Conservation (phyloP, 2,113 vertebrate species). For the Carollia perspicillata region DNA sequence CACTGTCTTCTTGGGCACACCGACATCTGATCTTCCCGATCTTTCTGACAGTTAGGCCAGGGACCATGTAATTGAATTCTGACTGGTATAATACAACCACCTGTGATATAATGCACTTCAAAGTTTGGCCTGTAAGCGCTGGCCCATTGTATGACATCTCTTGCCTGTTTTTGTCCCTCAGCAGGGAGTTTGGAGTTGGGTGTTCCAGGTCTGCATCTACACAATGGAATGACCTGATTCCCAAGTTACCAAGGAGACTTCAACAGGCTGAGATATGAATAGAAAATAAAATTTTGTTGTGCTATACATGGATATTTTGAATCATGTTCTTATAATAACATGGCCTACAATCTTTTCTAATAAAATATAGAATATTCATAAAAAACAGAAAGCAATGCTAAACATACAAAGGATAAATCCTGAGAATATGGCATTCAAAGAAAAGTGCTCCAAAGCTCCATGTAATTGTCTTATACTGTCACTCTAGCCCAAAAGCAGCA, state of each 20-base stretch:
- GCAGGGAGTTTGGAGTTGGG: not conserved
- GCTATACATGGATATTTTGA: not conserved
- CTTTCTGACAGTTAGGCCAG: not conserved
- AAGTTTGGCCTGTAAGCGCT: not conserved
- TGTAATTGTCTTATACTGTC: not conserved
- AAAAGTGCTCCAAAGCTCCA: not conserved
- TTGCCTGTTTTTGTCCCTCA: not conserved
- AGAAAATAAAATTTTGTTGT: not conserved
- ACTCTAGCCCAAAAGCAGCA: not conserved
- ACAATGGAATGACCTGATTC: not conserved
- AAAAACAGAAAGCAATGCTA: not conserved
- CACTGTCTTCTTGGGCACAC: not conserved
- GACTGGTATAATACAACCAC: too few relatives aligned
- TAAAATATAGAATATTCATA: not conserved
- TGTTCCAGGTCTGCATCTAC: not conserved
- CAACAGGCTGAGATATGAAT: not conserved
- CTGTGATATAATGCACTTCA: not conserved
- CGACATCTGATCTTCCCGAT: not conserved
- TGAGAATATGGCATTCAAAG: not conserved
- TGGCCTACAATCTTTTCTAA: not conserved
- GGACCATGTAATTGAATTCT: not conserved
- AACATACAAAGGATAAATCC: not conserved
- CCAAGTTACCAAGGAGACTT: not conserved
- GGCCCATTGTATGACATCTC: rapidly evolving
- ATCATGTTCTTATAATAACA: not conserved